A percentile compares a stretch with the other conserved stretches of the same genome.
phyloP scores from a whole-genome alignment of 2,888 invertebrate species.

The Corythucha ciliata region DNA sequence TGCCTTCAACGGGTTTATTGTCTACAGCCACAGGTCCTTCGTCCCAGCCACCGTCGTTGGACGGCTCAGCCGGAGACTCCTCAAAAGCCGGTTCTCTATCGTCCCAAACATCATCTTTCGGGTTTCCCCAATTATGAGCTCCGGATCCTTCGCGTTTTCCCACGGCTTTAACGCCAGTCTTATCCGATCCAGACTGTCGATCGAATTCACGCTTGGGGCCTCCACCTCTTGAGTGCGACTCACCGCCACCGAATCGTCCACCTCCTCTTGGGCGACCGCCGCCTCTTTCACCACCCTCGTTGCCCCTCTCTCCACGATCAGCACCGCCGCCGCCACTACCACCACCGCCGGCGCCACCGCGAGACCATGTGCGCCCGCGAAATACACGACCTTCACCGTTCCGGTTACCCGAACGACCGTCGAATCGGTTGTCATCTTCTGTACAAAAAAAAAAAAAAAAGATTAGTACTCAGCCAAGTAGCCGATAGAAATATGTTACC shows the following conservation, averaged over 20 bases:
- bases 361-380: slow-evolving; percentile 34
- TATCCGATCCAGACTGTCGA: slow-evolving; percentile 88
- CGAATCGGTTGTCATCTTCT: too few relatives aligned
- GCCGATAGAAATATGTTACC: too few relatives aligned
- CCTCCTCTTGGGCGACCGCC: slow-evolving; percentile 22
- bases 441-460: too few relatives aligned
- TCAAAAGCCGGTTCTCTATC: neutral
- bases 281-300: slow-evolving; percentile 20
- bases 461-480: too few relatives aligned
- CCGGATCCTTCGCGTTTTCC: slow-evolving; percentile 92
- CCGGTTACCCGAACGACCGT: slow-evolving; percentile 4
- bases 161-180: slow-evolving; percentile 86
- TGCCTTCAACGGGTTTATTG: slow-evolving; percentile 1
- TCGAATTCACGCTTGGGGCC: slow-evolving; percentile 77
- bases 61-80: neutral
- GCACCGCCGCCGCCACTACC: slow-evolving; percentile 40
- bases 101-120: slow-evolving; percentile 59
- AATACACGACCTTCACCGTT: slow-evolving; percentile 20
- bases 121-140: slow-evolving; percentile 90
- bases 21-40: neutral
- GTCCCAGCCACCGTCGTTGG: slow-evolving; percentile 4
- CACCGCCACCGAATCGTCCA: slow-evolving; percentile 34
- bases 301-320: slow-evolving; percentile 42
- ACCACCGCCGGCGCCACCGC: slow-evolving; percentile 41
- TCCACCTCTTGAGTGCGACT: slow-evolving; percentile 44